These are phyloP conservation scores for Picathartes gymnocephalus DNA, from an alignment of 2,113 vertebrate genomes.

Conservation along the genomic window DNA sequence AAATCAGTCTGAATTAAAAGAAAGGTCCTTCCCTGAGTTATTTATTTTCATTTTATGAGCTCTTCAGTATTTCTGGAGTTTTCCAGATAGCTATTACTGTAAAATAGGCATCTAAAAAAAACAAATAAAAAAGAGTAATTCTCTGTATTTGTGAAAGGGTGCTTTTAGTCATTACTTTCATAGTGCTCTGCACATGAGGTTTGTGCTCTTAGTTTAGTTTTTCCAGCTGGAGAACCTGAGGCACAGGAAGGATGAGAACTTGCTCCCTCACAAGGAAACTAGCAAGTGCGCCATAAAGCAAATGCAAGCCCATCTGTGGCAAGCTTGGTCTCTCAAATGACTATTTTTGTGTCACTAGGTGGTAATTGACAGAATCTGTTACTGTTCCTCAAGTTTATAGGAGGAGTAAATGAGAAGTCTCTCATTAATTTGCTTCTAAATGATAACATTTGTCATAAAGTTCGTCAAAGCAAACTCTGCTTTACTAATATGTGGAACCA, in stretches of 20 bases:
- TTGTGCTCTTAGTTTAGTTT: not conserved
- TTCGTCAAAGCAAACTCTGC: not conserved
- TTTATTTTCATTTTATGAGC: not conserved
- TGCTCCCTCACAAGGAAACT: not conserved
- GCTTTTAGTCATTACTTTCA: not conserved
- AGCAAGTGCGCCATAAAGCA: not conserved
- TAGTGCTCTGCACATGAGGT: not conserved
- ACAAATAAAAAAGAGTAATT: not conserved
- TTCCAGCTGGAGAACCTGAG: not conserved
- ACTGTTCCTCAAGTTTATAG: not conserved
- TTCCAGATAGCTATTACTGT: not conserved
- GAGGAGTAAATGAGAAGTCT: not conserved
- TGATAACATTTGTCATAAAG: not conserved
- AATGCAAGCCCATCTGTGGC: not conserved
- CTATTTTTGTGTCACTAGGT: not conserved
- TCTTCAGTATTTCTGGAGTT: not conserved
- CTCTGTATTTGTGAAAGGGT: not conserved
- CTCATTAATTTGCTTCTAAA: not conserved
- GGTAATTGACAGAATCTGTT: slow-evolving; percentile 7
- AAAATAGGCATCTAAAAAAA: not conserved
- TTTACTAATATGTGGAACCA: not conserved
- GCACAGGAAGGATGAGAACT: not conserved
- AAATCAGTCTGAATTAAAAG: not conserved
- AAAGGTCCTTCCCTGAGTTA: not conserved
- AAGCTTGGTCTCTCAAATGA: not conserved